A percentile compares a stretch with the other conserved stretches of the same genome.
phyloP scores from a whole-genome alignment of 2,113 vertebrate species.

The Hucho hucho region DNA sequence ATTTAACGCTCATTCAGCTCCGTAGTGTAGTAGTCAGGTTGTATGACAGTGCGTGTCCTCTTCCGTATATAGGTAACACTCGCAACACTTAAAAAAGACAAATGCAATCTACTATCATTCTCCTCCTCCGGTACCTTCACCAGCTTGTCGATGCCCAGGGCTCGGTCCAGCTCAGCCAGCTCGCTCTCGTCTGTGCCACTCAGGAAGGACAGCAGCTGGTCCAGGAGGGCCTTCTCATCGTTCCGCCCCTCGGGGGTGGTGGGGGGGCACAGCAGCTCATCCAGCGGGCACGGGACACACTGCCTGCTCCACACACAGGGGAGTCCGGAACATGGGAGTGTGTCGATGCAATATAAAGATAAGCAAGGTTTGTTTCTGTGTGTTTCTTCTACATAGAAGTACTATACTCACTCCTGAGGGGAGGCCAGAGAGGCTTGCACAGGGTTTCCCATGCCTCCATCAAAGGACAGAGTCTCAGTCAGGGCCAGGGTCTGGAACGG shows the following conservation, averaged over 20 bases:
- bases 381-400: not conserved
- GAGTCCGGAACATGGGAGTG: not conserved
- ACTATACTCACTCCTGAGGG: constrained; percentile 70
- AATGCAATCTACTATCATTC: too few species aligned
- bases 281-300: constrained; percentile 86
- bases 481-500: constrained; percentile 66
- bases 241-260: constrained; percentile 86
- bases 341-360: not conserved
- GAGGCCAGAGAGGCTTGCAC: constrained; percentile 62
- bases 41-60: too few species aligned
- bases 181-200: constrained; percentile 95
- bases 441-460: constrained; percentile 53
- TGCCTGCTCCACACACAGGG: constrained; percentile 70
- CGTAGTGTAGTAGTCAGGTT: too few species aligned
- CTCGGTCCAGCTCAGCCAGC: constrained; percentile 88
- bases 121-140: constrained; percentile 50
- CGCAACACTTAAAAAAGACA: too few species aligned
- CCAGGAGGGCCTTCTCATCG: constrained; percentile 91
- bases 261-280: constrained; percentile 88
- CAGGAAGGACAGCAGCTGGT: constrained; percentile 92
- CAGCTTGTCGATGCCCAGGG: constrained; percentile 92
- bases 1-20: too few species aligned
- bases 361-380: not conserved
- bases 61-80: too few species aligned
- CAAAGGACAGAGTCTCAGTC: constrained; percentile 67